Base-by-base conservation (phyloP, 2,888 invertebrate species). In the Leptopilina myrica region DNA sequence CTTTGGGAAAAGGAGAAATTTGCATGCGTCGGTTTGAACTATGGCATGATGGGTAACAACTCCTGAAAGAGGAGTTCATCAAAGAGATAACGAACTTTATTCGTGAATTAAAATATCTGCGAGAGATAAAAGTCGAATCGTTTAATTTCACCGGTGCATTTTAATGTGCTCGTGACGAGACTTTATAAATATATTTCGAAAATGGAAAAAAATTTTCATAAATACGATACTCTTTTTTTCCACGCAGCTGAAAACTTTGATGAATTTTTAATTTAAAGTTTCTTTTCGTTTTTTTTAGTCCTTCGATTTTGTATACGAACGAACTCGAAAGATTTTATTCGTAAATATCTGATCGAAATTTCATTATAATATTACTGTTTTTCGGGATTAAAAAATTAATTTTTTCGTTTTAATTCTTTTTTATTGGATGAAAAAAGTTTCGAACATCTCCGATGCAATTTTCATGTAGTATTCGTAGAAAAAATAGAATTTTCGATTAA, bases 401-500 rank as follows among this genome's bases (percentile, higher is more conserved):
- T 33, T 43, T 8, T 43, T 43, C 43, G 6, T 43, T 43, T 33
- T 33, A 26, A 33, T 33, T 33, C 4, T 33, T 33, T 33, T 33
- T 33, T 33, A 33, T 33, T 33, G 3, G 33, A 43, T 8, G 43
- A 43, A 43, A 43, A 43, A 5, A 7, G 43, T 8, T 43, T 43
- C 43, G 0, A 43, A 11, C 1, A 12, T 12, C 11, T 62, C 9
- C n/a, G 6, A 33, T 73, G 73, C 14, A 73, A 73, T 33, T 73
- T 73, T 73, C 12, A 33, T 73, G n/a, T 73, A 56, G 3, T 56
- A 73, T 73, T 73, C 53, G 33, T 33, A 33, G 53, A 20, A 56
- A 73, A 73, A 73, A n/a, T 73, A n/a, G 49, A 20, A 69, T 69
- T 26, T 53, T 86, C 88, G 89, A 91, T 91, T 91, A 89, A 91